Percentiles rank a stretch among this genome's conserved stretches.
phyloP scores from a whole-genome alignment of 2,113 vertebrate genomes.

The Bathybates hornii region DNA sequence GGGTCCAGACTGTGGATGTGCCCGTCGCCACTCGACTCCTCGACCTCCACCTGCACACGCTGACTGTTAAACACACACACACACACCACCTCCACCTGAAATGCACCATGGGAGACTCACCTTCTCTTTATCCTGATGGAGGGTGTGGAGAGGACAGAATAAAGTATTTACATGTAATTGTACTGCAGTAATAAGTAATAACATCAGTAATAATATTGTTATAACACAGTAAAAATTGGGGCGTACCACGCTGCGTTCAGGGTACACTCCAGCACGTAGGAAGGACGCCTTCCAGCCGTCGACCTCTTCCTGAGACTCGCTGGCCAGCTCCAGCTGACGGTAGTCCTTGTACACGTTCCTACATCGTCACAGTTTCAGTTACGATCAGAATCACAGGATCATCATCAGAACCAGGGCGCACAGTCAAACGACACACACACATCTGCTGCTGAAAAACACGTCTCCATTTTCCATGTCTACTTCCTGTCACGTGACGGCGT shows the following conservation, averaged over 20 bases:
- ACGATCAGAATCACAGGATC: background rate
- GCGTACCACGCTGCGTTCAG: constrained; percentile 83
- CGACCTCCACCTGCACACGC: constrained; percentile 68
- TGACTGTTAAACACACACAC: background rate
- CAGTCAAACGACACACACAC: background rate
- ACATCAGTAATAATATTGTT: background rate
- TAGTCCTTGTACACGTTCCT: constrained; percentile 97
- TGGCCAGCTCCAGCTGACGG: constrained; percentile 90
- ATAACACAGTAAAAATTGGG: too few relatives aligned
- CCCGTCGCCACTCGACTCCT: constrained; percentile 83
- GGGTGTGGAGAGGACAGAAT: background rate
- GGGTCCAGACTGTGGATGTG: constrained; percentile 95
- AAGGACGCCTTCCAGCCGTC: constrained; percentile 96
- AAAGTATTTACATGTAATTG: background rate
- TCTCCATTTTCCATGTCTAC: background rate
- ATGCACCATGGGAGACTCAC: constrained; percentile 1
- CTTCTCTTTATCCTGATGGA: constrained; percentile 62
- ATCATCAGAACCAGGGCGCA: background rate
- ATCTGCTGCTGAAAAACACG: background rate
- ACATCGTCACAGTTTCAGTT: background rate
- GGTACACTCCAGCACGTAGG: constrained; percentile 91
- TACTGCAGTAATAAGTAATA: background rate
- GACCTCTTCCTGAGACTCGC: constrained; percentile 93
- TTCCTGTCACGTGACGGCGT: background rate
- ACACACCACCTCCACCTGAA: background rate